phyloP scores from a whole-genome alignment of 2,113 vertebrate species.

The Centropristis striata region DNA sequence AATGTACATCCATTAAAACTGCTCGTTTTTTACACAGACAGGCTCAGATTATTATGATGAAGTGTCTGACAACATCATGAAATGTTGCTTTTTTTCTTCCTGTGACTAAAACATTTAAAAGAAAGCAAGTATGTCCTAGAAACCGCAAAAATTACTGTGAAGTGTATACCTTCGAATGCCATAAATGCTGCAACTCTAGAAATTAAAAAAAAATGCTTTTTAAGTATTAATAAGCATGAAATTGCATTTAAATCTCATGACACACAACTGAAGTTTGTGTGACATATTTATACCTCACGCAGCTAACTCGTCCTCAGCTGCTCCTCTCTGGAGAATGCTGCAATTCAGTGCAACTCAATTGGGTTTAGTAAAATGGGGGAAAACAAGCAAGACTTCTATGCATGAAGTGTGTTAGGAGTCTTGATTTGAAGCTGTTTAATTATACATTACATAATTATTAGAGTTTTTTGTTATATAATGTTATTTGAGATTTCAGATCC shows the following conservation, averaged over 20 bases:
- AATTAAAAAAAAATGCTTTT: background rate
- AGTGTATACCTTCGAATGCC: too few relatives aligned
- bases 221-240: background rate
- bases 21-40: too few relatives aligned
- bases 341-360: conserved; percentile 31
- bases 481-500: conserved; percentile 17
- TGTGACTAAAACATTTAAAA: too few relatives aligned
- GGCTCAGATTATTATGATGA: too few relatives aligned
- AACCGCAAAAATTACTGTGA: too few relatives aligned
- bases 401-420: background rate
- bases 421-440: conserved; percentile 27
- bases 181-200: too few relatives aligned
- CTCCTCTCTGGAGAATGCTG: conserved; percentile 20
- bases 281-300: conserved; percentile 15
- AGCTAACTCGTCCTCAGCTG: background rate
- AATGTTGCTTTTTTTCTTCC: too few relatives aligned
- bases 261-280: background rate
- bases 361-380: background rate
- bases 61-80: too few relatives aligned
- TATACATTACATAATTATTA: conserved; percentile 20
- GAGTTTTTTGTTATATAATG: conserved; percentile 22
- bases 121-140: too few relatives aligned
- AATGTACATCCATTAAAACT: too few relatives aligned
- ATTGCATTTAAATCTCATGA: conserved; percentile 1
- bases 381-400: conserved; percentile 32